Evolutionary conservation across 2,797 vertebrate genomes (phyloP), one percentile per base, ranked within the genome.

Genomic region (Girardinus metallicus): DNA sequence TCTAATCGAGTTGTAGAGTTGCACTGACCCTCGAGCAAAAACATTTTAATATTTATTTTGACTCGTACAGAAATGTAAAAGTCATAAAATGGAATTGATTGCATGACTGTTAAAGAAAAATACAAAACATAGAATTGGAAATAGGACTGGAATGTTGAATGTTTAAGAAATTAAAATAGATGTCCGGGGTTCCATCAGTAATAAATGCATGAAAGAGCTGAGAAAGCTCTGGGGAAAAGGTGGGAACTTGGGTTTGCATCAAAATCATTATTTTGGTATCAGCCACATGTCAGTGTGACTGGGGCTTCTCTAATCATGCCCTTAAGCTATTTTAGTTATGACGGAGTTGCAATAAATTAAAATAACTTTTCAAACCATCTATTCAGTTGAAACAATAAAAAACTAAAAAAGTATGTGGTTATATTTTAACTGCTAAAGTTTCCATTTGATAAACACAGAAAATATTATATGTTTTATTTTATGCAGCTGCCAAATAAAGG

Each of bases 251-350:
- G 78, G 91, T 89, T 84, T 84, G 82, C 83, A 88, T 88, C 79
- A 77, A 77, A 86, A 88, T 90, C 79, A 86, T 86, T 85, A 84
- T 87, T 85, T 88, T 88, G 85, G 86, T 83, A 72, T 85, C 81
- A 72, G 74, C 77, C 91, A 87, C 87, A 85, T 88, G 87, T 90
- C 90, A 92, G 73, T 70, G 88, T 89, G 90, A 85, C 68, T 64
- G 77, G 78, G 82, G 81, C 80, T 71, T 81, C 81, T 84, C 81
- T 88, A 87, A 92, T 89, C 88, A 91, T 82, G 86, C 89, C 90
- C 91, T 83, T 87, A 82, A 86, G 88, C 90, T 85, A 87, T 91
- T 88, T 88, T 55, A 81, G 15, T 86, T 75, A 86, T 80, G 74
- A 85, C 82, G 81, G 74, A 80, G 0, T 78, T 68, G 49, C 51